Base-by-base conservation (phyloP, 2,888 invertebrate genomes). In the Euplexia lucipara region DNA sequence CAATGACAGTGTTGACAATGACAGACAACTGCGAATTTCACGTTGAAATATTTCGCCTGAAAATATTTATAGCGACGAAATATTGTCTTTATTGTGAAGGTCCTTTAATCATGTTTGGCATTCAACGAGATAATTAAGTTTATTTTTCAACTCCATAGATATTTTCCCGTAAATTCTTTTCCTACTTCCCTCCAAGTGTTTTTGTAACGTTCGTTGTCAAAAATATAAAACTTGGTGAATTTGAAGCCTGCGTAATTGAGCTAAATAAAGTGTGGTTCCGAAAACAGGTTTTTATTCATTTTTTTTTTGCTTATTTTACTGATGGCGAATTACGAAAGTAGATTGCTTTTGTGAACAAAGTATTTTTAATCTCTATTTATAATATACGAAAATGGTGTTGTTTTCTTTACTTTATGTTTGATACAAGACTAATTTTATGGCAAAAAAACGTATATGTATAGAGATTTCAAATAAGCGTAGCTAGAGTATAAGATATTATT, bases 111-210 rank as follows among this genome's bases (percentile, higher is more conserved):
- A 70, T 62, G 26, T 70, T 68, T 62, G 12, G 12, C 16, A 32
- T 52, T 41, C 41, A 47, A 35, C 41, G 35, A 52, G 35, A 47
- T 67, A 68, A 70, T 47, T 42, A 45, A 51, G 71, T 70, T 62
- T 51, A n/a, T 62, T 59, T 70, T 70, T 62, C 45, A 35, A 63
- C 52, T 22, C 35, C 45, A 62, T 35, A 52, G n/a, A 41, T 32
- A 47, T 63, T 70, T 62, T 47, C 16, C 9, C 18, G 9, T 37
- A 52, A 70, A 62, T 62, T 71, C 34, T 39, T 47, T 62, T 67
- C 18, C 51, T 26, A 51, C 44, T 30, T 22, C 20, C 20, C 47
- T 9, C 12, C 12, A 52, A 62, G 18, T 62, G 30, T 62, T 70
- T 62, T 20, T 9, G 12, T 22, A 71, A 26, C 37, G 35, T 41